These are phyloP conservation scores for Oenanthe melanoleuca DNA, from an alignment of 2,113 vertebrate genomes.

Conservation along the genomic window DNA sequence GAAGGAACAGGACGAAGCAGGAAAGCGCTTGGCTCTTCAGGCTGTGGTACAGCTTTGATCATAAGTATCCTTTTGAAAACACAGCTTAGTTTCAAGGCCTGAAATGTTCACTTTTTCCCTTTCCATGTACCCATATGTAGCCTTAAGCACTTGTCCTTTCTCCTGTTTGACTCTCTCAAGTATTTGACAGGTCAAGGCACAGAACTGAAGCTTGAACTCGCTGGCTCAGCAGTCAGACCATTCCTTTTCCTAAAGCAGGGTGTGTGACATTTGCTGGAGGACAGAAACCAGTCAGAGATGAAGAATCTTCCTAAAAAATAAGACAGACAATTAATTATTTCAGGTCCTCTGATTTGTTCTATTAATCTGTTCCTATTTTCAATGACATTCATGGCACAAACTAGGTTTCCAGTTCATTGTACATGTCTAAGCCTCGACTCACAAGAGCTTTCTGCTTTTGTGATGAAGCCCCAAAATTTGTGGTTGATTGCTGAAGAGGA, in stretches of 20 bases:
- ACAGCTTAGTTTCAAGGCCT: background rate
- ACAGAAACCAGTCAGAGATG: background rate
- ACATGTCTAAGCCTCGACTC: background rate
- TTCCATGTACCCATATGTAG: background rate
- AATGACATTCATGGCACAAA: background rate
- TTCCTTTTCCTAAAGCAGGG: background rate
- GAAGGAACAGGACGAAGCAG: constrained; percentile 89
- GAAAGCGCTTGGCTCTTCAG: constrained; percentile 98
- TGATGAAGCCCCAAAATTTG: background rate
- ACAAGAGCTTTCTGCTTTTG: background rate
- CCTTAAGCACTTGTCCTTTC: background rate
- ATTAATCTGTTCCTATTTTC: background rate
- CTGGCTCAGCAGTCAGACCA: background rate
- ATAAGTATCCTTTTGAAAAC: constrained; percentile 94
- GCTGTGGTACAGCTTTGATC: constrained; percentile 97
- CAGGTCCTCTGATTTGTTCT: background rate
- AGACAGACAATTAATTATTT: background rate
- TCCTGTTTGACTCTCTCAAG: background rate
- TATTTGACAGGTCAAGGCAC: background rate
- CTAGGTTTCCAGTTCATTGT: background rate
- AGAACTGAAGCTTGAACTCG: background rate
- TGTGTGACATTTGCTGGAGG: background rate
- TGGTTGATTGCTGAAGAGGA: background rate
- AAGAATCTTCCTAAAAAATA: background rate
- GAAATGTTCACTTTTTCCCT: background rate